Evolutionary conservation across 2,888 invertebrate species (phyloP).

Genomic region (Notocelia uddmanniana): DNA sequence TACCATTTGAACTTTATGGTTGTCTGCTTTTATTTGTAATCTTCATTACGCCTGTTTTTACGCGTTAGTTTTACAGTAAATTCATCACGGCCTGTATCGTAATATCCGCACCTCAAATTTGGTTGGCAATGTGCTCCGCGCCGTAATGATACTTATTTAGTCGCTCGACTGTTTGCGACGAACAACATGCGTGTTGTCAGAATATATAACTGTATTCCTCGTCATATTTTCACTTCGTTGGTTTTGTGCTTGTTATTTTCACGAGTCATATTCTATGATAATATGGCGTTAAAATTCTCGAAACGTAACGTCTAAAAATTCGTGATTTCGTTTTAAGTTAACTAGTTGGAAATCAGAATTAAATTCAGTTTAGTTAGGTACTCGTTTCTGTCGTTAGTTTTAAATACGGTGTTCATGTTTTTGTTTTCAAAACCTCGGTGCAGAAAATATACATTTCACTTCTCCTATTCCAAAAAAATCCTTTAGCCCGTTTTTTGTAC

Average conservation of each 20-base stretch:
- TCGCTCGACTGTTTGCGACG: constrained; percentile 64
- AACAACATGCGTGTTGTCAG: constrained; percentile 64
- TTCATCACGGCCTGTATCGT: constrained; percentile 52
- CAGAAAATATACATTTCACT: no score
- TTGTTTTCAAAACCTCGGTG: neutral
- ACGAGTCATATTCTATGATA: constrained; percentile 62
- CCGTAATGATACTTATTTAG: constrained; percentile 63
- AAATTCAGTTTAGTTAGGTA: neutral
- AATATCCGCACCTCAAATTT: constrained; percentile 64
- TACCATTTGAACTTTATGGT: constrained; percentile 24
- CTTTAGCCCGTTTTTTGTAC: no score
- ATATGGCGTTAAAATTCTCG: constrained; percentile 55
- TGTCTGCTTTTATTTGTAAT: constrained; percentile 47
- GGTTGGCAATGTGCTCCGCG: constrained; percentile 64
- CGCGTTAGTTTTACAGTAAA: constrained; percentile 49
- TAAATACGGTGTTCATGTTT: neutral
- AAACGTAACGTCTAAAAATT: constrained; percentile 24
- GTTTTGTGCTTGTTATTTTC: constrained; percentile 67
- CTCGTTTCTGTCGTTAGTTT: neutral
- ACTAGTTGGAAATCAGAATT: constrained; percentile 16
- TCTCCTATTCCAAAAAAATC: no score
- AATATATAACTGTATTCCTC: constrained; percentile 73
- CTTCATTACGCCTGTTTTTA: constrained; percentile 51
- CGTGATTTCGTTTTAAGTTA: constrained; percentile 18
- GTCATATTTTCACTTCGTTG: constrained; percentile 74